Evolutionary conservation across 1,140 invertebrate genomes (phyloP).

Genomic region (Drosophila novamexicana): DNA sequence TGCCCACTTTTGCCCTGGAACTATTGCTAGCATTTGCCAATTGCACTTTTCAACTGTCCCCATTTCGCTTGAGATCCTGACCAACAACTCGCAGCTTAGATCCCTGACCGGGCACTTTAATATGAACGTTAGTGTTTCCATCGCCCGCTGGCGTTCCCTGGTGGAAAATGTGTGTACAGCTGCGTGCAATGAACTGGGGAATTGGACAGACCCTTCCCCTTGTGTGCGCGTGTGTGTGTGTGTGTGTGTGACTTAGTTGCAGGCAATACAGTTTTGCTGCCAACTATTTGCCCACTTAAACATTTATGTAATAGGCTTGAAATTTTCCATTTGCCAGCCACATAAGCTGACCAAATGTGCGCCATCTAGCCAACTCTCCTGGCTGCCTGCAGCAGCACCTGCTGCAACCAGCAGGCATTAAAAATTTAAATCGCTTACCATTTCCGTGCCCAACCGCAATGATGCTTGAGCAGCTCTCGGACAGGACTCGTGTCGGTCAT

Average conservation of each 20-base stretch:
- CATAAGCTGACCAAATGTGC: conserved; percentile 63
- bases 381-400: conserved; percentile 26
- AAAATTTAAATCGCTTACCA: conserved; percentile 64
- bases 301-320: conserved; percentile 80
- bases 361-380: conserved; percentile 41
- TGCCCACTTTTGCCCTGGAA: conserved; percentile 41
- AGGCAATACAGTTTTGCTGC: conserved; percentile 56
- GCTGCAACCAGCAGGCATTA: conserved; percentile 54
- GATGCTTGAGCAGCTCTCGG: conserved; percentile 65
- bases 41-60: conserved; percentile 79
- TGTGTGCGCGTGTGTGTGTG: background rate
- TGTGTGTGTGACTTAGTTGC: conserved; percentile 30
- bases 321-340: conserved; percentile 71
- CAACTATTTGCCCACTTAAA: conserved; percentile 73
- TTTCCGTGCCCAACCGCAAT: conserved; percentile 56
- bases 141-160: conserved; percentile 39
- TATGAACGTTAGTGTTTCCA: conserved; percentile 40
- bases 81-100: conserved; percentile 42
- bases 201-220: conserved; percentile 13
- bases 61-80: conserved; percentile 50
- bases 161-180: conserved; percentile 73
- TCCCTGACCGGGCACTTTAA: conserved; percentile 37
- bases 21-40: conserved; percentile 58
- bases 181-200: conserved; percentile 65
- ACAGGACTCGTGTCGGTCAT: background rate